phyloP scores from a whole-genome alignment of 2,113 vertebrate genomes.

The Morone saxatilis region DNA sequence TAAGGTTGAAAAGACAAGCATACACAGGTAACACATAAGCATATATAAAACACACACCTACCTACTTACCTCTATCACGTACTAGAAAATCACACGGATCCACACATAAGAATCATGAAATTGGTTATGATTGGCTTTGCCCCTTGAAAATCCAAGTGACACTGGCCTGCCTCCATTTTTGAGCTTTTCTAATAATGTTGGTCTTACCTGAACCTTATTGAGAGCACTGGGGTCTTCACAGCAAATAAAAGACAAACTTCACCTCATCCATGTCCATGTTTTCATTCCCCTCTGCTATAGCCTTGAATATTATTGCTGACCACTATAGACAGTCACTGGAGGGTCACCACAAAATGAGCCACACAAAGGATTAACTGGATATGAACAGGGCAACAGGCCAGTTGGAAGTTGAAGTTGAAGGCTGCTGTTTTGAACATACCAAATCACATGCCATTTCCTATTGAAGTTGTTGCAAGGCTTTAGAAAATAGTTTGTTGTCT shows the following conservation, averaged over 20 bases:
- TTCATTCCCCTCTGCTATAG: constrained; percentile 59
- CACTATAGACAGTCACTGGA: constrained; percentile 48
- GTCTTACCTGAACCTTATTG: constrained; percentile 80
- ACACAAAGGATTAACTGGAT: constrained; percentile 58
- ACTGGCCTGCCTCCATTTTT: constrained; percentile 59
- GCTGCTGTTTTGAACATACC: neutral
- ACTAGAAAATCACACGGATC: neutral
- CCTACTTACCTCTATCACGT: neutral
- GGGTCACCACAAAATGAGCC: constrained; percentile 65
- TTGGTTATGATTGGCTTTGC: constrained; percentile 72
- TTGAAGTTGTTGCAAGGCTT: neutral
- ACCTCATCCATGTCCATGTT: constrained; percentile 55
- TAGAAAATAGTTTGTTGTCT: neutral
- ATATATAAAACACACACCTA: constrained; percentile 19
- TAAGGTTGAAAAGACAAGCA: constrained; percentile 34
- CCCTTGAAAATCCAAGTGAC: constrained; percentile 75
- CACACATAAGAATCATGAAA: constrained; percentile 55
- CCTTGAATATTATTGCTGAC: constrained; percentile 71
- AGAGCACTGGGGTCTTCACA: constrained; percentile 71
- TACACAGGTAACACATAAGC: constrained; percentile 13
- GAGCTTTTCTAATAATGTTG: constrained; percentile 81
- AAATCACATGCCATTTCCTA: neutral
- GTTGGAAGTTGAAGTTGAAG: constrained; percentile 28
- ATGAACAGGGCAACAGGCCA: constrained; percentile 34
- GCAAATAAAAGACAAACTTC: constrained; percentile 78